Percentiles rank a stretch among this genome's conserved stretches.
phyloP scores from a whole-genome alignment of 2,797 vertebrate species.

The Acridotheres tristis region DNA sequence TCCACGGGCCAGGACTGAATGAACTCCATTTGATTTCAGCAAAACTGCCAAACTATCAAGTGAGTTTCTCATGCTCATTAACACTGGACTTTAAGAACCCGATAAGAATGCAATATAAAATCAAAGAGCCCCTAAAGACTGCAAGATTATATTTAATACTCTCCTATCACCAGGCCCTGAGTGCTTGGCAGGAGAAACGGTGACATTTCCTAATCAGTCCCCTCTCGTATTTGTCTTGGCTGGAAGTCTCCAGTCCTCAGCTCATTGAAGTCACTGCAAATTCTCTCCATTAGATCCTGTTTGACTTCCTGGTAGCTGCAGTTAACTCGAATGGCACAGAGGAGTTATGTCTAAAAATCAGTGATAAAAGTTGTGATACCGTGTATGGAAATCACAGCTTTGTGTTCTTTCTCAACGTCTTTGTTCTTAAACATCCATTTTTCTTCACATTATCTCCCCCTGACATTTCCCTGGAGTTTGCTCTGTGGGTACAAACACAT shows the following conservation, averaged over 20 bases:
- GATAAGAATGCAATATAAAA: slow-evolving; percentile 77
- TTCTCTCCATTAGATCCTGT: slow-evolving; percentile 75
- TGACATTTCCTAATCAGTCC: slow-evolving; percentile 73
- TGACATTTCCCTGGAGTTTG: neutral
- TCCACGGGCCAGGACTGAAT: neutral
- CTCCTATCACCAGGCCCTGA: slow-evolving; percentile 71
- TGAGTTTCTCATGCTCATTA: slow-evolving; percentile 71
- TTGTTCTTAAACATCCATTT: neutral
- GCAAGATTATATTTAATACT: slow-evolving; percentile 73
- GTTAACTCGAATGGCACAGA: slow-evolving; percentile 43
- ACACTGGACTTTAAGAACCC: slow-evolving; percentile 60
- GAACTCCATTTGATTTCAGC: neutral
- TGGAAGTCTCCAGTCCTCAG: slow-evolving; percentile 67
- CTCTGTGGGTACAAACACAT: neutral
- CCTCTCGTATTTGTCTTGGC: slow-evolving; percentile 83
- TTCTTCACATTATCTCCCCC: neutral
- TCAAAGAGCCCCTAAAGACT: slow-evolving; percentile 78
- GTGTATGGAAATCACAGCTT: neutral
- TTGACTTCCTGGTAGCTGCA: slow-evolving; percentile 79
- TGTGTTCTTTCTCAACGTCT: neutral
- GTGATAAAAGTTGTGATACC: slow-evolving; percentile 39
- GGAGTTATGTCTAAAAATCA: slow-evolving; percentile 55
- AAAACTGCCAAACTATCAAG: slow-evolving; percentile 6
- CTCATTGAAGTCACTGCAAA: slow-evolving; percentile 80
- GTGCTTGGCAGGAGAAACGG: slow-evolving; percentile 54